Conservation (phyloP, 2,113 vertebrate species). For the Hymenochirus boettgeri region DNA sequence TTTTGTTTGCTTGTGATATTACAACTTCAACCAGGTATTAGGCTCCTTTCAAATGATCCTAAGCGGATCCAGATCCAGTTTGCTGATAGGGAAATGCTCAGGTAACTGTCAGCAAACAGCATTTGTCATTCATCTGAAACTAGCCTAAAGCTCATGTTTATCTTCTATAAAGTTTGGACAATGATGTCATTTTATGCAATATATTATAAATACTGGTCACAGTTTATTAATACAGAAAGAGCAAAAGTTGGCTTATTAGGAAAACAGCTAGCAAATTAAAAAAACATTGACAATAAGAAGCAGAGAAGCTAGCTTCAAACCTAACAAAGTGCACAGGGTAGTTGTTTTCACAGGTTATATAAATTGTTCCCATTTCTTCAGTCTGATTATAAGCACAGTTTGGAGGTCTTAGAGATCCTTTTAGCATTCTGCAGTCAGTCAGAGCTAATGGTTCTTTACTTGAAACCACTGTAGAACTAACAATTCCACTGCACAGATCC, state of each 20-base stretch:
- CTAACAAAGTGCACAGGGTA: slow-evolving; percentile 20
- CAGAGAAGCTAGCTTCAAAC: background rate
- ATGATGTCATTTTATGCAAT: too few species aligned
- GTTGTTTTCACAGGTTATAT: slow-evolving; percentile 22
- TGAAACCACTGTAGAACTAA: background rate
- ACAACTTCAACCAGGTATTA: too few species aligned
- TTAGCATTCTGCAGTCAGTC: slow-evolving; percentile 12
- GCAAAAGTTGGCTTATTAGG: slow-evolving; percentile 3
- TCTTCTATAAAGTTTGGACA: too few species aligned
- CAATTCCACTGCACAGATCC: background rate
- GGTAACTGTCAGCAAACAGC: too few species aligned
- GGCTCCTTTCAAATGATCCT: too few species aligned
- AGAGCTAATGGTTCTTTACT: background rate
- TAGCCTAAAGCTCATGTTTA: too few species aligned
- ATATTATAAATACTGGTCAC: too few species aligned
- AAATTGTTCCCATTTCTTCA: background rate
- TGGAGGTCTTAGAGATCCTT: background rate
- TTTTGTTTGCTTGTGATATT: too few species aligned
- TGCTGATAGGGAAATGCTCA: too few species aligned
- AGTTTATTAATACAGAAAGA: background rate
- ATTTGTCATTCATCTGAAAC: too few species aligned
- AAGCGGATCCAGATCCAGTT: too few species aligned
- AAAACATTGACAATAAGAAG: background rate
- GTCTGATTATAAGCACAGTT: slow-evolving; percentile 16
- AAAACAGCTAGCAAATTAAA: background rate